These are phyloP conservation scores for Drosophila jambulina DNA, from an alignment of 1,140 invertebrate species.

Conservation along the genomic window DNA sequence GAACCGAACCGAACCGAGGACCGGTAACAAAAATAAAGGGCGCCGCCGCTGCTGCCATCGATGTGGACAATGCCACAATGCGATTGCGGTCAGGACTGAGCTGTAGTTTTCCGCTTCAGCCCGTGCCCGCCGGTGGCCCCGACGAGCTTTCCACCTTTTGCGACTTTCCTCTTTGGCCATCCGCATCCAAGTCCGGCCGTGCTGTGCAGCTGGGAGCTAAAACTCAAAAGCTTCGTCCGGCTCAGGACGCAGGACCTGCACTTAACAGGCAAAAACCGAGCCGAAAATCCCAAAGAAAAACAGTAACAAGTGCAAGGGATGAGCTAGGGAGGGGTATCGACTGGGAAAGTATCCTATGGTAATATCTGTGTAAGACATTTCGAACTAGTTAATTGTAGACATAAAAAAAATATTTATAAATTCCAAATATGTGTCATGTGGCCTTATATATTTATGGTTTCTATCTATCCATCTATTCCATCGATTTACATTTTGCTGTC, in stretches of 20 bases:
- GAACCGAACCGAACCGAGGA: slow-evolving; percentile 18
- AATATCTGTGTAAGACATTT: not conserved
- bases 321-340: not conserved
- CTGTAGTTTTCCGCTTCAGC: slow-evolving; percentile 5
- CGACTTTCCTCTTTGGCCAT: slow-evolving; percentile 35
- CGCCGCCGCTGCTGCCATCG: slow-evolving; percentile 61
- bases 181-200: slow-evolving; percentile 67
- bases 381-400: not conserved
- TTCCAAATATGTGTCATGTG: not conserved
- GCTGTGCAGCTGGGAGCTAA: slow-evolving; percentile 66
- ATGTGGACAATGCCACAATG: slow-evolving; percentile 80
- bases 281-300: slow-evolving; percentile 74
- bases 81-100: slow-evolving; percentile 73
- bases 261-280: slow-evolving; percentile 65
- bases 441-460: not conserved
- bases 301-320: slow-evolving; percentile 42
- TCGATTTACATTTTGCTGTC: no score
- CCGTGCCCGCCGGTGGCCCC: not conserved
- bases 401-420: not conserved
- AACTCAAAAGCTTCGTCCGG: slow-evolving; percentile 70
- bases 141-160: slow-evolving; percentile 29
- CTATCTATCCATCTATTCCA: no score
- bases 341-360: not conserved
- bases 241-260: slow-evolving; percentile 56
- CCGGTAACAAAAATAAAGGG: slow-evolving; percentile 73